phyloP scores from a whole-genome alignment of 2,113 vertebrate species.

The Formicarius rufipectus region DNA sequence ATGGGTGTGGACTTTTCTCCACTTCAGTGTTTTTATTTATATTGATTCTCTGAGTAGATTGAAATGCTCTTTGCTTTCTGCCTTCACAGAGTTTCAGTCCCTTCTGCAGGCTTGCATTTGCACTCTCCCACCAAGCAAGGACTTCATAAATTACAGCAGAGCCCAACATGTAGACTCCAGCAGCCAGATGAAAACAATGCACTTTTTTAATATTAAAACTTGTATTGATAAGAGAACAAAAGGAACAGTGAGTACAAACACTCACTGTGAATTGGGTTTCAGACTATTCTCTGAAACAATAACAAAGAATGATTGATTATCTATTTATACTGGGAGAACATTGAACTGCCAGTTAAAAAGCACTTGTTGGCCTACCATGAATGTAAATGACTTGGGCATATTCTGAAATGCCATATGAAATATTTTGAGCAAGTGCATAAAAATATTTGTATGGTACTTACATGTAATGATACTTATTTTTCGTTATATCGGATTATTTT shows the following conservation, averaged over 20 bases:
- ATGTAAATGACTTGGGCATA: not conserved
- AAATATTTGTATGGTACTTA: constrained; percentile 13
- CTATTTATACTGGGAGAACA: constrained; percentile 28
- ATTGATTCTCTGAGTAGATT: not conserved
- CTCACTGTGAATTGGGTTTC: not conserved
- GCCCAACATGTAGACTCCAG: not conserved
- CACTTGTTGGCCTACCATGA: not conserved
- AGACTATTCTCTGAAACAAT: constrained; percentile 55
- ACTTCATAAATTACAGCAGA: not conserved
- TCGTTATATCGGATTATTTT: not conserved
- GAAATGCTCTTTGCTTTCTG: not conserved
- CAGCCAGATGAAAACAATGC: constrained; percentile 20
- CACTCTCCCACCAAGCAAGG: not conserved
- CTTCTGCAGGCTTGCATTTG: not conserved
- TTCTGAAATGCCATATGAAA: not conserved
- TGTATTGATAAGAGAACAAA: constrained; percentile 31
- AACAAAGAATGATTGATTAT: constrained; percentile 49
- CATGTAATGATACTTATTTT: not conserved
- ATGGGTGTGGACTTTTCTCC: not conserved
- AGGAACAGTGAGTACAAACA: constrained; percentile 37
- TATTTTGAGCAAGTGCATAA: not conserved
- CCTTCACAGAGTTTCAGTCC: not conserved
- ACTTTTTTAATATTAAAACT: not conserved
- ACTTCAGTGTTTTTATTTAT: not conserved
- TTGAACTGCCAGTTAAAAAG: not conserved